Percentiles rank a stretch among this genome's conserved stretches.
These are phyloP conservation scores for Oenanthe oenanthe DNA, from an alignment of 2,113 vertebrate species.

Conservation along the genomic window DNA sequence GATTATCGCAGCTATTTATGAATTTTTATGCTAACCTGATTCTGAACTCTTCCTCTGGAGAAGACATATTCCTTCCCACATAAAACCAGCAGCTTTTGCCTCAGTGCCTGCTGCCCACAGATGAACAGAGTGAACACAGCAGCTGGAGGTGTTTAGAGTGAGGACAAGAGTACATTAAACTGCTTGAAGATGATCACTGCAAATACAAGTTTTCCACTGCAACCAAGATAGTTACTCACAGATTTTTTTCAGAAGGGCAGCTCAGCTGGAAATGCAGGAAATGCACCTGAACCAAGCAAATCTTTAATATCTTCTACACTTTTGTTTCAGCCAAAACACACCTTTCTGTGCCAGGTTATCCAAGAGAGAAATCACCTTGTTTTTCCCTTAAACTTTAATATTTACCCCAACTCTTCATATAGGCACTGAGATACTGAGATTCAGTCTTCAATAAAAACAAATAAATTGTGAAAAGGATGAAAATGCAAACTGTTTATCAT, in stretches of 20 bases:
- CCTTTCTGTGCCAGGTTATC: neutral
- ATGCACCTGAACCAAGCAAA: neutral
- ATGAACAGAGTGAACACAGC: neutral
- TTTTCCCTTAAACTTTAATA: neutral
- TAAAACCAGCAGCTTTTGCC: slow-evolving; percentile 5
- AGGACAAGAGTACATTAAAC: neutral
- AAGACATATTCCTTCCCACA: slow-evolving; percentile 2
- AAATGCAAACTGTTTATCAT: no score
- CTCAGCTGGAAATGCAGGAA: neutral
- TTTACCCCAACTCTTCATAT: neutral
- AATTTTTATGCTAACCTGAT: slow-evolving; percentile 50
- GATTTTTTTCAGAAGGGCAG: neutral
- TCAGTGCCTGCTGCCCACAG: neutral
- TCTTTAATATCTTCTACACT: neutral
- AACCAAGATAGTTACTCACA: neutral
- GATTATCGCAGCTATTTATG: slow-evolving; percentile 51
- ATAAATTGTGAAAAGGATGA: no score
- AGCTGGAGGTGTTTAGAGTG: neutral
- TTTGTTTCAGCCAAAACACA: neutral
- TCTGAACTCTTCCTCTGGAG: slow-evolving; percentile 14
- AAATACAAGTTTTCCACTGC: neutral
- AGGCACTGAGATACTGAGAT: neutral
- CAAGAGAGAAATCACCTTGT: neutral
- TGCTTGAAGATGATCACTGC: neutral
- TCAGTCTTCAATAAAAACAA: neutral